Evolutionary conservation across 1,140 invertebrate species (phyloP), one percentile per base, ranked within the genome.

Genomic region (Saccostrea echinata): DNA sequence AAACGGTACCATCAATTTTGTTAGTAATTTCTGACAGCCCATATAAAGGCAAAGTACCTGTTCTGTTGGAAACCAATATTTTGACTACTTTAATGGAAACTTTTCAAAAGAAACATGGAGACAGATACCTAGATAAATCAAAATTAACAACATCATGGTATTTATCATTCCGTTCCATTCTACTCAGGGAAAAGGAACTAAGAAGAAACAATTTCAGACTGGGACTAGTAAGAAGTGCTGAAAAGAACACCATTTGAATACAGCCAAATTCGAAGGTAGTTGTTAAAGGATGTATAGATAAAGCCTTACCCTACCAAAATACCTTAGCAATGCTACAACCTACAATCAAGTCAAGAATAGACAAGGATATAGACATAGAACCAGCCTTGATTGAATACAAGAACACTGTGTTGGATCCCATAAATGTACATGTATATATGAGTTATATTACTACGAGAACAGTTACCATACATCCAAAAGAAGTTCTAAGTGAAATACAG

Each of bases 31-130:
- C 21, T 6, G 64, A 71, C 21, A 71, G 21, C 8, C 21, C 21
- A 9, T 71, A 71, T 18, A 71, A 71, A 4, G 6, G 8, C 4
- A 82, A 81, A 12, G 71, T 86, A 33, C 86, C 86, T 52, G 53
- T 86, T 82, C 9, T 86, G 13, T 33, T 81, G 21, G 43, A 68
- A 18, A 86, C 86, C 11, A 86, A 86, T 82, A 57, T 86, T 81
- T 52, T 86, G 76, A 24, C 11, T 6, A 52, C 33, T 21, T 81
- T 81, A 11, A 21, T 80, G 76, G 27, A 53, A 51, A 24, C 9
- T 8, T 64, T 24, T 51, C 61, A 27, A 16, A 18, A 71, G 16
- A 30, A 86, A 21, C 84, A 86, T 81, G 68, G 85, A 35, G n/a
- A 16, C 16, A 43, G 21, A 43, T 86, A 68, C 52, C 43, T 86